Base-by-base conservation (phyloP, 2,113 vertebrate species). In the Cyanoliseus patagonus region DNA sequence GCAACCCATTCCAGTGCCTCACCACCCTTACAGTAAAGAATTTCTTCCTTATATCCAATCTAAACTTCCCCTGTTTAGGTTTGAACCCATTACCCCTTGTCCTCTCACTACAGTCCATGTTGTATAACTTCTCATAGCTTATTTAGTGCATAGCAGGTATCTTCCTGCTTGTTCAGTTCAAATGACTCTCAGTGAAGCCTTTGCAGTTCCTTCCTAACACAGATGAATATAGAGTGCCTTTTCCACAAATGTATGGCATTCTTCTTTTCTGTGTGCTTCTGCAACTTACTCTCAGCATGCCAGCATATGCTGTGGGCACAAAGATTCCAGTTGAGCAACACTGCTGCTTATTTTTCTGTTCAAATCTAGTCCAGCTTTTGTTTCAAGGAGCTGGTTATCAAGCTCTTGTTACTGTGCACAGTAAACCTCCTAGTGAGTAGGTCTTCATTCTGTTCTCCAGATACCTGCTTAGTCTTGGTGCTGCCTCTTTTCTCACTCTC, bases 361-460 rank as follows among this genome's bases (percentile, higher is more conserved):
- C 7, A 3, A 39, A 63, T 37, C 41, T 44, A 11, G 55, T 18
- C 7, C 52, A 42, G 86, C 42, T 37, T 83, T 73, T 95, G 92
- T 96, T 96, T 96, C 93, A 91, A 41, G 88, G 78, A 76, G 80
- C 44, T 51, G 16, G 23, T 92, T 61, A 20, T 92, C 95, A 94
- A 96, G 94, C 93, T 84, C 86, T 84, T 0, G 0, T 12, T n/a
- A 70, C 47, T 37, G 87, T 15, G 69, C 37, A 3, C 49, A 24
- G 72, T 8, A 22, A 31, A 22, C 31, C 31, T 57, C 62, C 41
- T 61, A 1, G 12, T 8, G 81, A 68, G 66, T n/a, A 0, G 64
- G 44, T 62, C 78, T 79, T 2, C 23, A 3, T 13, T 55, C 47
- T 94, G 69, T 33, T 42, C 79, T 42, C 46, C 67, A 18, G 12